Evolutionary conservation across 2,888 invertebrate species (phyloP).

Genomic region (Platycnemis pennipes): DNA sequence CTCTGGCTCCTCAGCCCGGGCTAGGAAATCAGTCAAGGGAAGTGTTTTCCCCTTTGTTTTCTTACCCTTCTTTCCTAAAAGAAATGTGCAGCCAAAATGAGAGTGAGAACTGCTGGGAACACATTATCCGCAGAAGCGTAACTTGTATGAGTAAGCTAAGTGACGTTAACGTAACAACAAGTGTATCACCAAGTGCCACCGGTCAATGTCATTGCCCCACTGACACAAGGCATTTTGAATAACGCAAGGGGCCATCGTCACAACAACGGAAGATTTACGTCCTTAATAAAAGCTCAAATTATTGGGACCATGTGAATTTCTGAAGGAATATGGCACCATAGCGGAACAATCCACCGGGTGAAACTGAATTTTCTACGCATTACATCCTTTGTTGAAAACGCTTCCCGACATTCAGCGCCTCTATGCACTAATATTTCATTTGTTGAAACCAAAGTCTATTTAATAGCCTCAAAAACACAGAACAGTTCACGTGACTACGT

Average conservation of each 20-base stretch:
- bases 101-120: not conserved
- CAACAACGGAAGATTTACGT: not conserved
- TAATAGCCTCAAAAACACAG: not conserved
- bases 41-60: slow-evolving; percentile 92
- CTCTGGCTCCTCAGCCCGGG: slow-evolving; percentile 80
- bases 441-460: not conserved
- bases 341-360: slow-evolving; percentile 71
- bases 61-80: slow-evolving; percentile 90
- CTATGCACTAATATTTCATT: not conserved
- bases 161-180: not conserved
- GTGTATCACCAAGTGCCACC: not conserved
- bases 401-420: not conserved
- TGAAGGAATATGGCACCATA: slow-evolving; percentile 76
- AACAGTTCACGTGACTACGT: slow-evolving; percentile 79
- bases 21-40: slow-evolving; percentile 90
- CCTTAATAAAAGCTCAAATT: not conserved
- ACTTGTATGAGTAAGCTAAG: not conserved
- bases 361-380: slow-evolving; percentile 23
- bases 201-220: not conserved
- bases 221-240: not conserved
- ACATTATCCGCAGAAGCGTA: not conserved
- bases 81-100: slow-evolving; percentile 40
- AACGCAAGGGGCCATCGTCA: not conserved
- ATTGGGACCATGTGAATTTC: slow-evolving; percentile 3
- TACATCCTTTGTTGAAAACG: not conserved